Conservation (phyloP, 2,888 invertebrate species). For the Anthrax anthrax region DNA sequence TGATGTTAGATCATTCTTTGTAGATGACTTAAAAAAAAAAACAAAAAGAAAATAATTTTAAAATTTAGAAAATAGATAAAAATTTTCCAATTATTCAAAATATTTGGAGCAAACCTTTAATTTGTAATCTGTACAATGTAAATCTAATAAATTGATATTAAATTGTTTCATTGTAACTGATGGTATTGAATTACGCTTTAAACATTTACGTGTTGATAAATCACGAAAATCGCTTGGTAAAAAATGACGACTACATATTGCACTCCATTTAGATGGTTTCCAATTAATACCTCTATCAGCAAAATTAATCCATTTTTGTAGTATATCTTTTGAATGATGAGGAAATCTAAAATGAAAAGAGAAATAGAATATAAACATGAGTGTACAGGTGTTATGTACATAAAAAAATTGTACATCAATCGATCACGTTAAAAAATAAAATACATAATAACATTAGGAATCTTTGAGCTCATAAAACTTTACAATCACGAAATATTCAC, state of each 20-base stretch:
- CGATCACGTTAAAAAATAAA: too few species aligned
- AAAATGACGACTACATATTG: conserved; percentile 33
- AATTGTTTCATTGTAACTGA: conserved; percentile 8
- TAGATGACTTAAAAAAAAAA: not conserved
- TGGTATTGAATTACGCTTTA: conserved; percentile 5
- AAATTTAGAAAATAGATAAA: too few species aligned
- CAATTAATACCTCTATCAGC: conserved; percentile 25
- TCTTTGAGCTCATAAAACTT: too few species aligned
- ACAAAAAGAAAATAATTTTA: not conserved
- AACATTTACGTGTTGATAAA: conserved; percentile 3
- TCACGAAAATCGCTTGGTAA: conserved; percentile 26
- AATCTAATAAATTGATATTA: conserved; percentile 6
- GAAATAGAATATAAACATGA: not conserved
- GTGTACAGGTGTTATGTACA: not conserved
- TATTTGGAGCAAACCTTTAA: not conserved
- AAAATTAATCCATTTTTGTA: conserved; percentile 30
- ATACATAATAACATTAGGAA: too few species aligned
- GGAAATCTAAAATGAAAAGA: conserved; percentile 24
- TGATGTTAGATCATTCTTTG: not conserved
- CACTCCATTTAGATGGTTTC: conserved; percentile 33
- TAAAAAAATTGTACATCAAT: not conserved
- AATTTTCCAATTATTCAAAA: too few species aligned
- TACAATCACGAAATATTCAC: too few species aligned
- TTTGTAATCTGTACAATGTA: not conserved
- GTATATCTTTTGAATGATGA: conserved; percentile 20